Base-by-base conservation (phyloP, 2,888 invertebrate genomes). In the Ligdia adustata region DNA sequence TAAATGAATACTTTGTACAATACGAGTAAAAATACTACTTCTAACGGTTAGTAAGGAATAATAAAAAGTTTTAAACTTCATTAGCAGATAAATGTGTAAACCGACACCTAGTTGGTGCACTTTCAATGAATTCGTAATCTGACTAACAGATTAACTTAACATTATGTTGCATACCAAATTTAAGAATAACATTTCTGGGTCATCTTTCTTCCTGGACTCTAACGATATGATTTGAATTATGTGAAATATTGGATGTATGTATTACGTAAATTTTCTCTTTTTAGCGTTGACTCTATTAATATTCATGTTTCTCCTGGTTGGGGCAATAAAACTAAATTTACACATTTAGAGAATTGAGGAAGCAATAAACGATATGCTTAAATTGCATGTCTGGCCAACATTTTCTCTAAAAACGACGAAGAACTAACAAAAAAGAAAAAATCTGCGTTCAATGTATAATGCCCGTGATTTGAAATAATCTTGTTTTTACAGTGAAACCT, bases 401-500 rank as follows among this genome's bases (percentile, higher is more conserved):
- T 81, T 82, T 81, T 78, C 72, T 68, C 48, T 58, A 62, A 68
- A 68, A 67, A 64, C 60, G 62, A 64, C 56, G 57, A 65, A 70
- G 60, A 72, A 69, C 62, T 66, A 66, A 72, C 66, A 70, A 72
- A 73, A 68, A 66, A 43, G 61, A 70, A 66, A 64, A 75, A 63
- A 77, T 77, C 65, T 69, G 61, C 70, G 66, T 71, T 75, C 66
- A 66, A 67, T 71, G 67, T 72, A 75, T 79, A 80, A 79, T 74
- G 67, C 70, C 73, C 63, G 75, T 79, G 69, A 82, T 86, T 83
- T 80, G 73, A 78, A 80, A 77, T 72, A 76, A 80, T 81, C 74
- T 77, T 67, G 71, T 80, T 83, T 77, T 80, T 79, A 67, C 65
- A 59, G 77, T 78, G 79, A 86, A 82, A 83, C 84, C 82, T 81